phyloP scores from a whole-genome alignment of 37 sponge, comb jelly and placozoan species.

The Petrosia ficiformis region DNA sequence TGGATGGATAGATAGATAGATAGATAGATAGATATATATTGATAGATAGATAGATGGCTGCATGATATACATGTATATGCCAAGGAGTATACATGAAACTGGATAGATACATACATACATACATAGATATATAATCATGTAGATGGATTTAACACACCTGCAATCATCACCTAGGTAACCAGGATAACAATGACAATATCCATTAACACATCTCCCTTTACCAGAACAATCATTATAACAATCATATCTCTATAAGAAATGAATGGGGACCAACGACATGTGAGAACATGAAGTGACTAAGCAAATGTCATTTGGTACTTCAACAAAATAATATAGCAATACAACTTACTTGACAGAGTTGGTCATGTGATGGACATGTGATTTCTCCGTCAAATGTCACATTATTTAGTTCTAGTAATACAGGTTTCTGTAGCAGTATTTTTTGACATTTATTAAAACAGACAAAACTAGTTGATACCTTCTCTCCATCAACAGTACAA shows the following conservation, averaged over 20 bases:
- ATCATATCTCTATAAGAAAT: slow-evolving; percentile 10
- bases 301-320: no score
- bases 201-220: slow-evolving; percentile 30
- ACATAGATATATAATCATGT: no score
- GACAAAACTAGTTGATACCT: no score
- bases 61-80: no score
- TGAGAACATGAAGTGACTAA: no score
- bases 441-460: not conserved
- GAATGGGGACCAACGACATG: not conserved
- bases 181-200: slow-evolving; percentile 48
- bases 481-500: no score
- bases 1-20: no score
- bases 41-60: no score
- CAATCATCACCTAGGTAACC: slow-evolving; percentile 71
- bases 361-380: slow-evolving; percentile 41
- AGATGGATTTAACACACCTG: slow-evolving; percentile 21
- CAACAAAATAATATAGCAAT: no score
- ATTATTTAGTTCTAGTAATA: not conserved
- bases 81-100: no score
- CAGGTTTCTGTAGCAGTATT: not conserved
- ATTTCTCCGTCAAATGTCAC: slow-evolving; percentile 19
- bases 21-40: no score
- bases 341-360: slow-evolving; percentile 44
- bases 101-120: no score
- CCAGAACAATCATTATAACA: slow-evolving; percentile 48